Conservation (phyloP, 2,797 vertebrate genomes). For the Gobio occitaniae region DNA sequence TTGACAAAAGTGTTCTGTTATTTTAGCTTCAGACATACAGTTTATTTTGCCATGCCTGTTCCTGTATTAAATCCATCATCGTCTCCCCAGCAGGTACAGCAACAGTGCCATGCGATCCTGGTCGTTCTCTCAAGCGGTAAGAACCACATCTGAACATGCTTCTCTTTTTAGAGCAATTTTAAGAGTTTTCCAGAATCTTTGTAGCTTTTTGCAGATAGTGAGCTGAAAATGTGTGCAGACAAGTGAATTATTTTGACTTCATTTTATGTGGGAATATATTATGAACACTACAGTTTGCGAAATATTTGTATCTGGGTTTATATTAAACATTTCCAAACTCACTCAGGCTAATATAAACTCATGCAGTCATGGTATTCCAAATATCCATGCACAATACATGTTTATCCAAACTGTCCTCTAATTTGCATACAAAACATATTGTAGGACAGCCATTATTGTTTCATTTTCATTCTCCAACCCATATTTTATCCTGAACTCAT, state of each 20-base stretch:
- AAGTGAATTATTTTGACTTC: neutral
- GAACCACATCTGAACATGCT: slow-evolving; percentile 53
- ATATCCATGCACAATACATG: neutral
- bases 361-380: neutral
- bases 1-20: neutral
- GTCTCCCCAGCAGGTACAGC: slow-evolving; percentile 75
- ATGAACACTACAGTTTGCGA: neutral
- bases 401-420: neutral
- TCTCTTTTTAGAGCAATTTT: neutral
- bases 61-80: slow-evolving; percentile 34
- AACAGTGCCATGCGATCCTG: slow-evolving; percentile 78
- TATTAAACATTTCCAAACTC: neutral
- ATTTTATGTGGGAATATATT: neutral
- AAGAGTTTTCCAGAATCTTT: neutral
- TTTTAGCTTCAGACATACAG: neutral
- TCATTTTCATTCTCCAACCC: neutral
- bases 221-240: neutral
- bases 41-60: slow-evolving; percentile 17
- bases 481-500: neutral
- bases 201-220: neutral
- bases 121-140: slow-evolving; percentile 86
- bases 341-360: neutral
- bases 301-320: neutral
- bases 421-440: neutral
- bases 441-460: neutral